A percentile compares a stretch with the other conserved stretches of the same genome.
Conservation (phyloP, 2,888 invertebrate species). For the Pycnomerus fuliginosus region DNA sequence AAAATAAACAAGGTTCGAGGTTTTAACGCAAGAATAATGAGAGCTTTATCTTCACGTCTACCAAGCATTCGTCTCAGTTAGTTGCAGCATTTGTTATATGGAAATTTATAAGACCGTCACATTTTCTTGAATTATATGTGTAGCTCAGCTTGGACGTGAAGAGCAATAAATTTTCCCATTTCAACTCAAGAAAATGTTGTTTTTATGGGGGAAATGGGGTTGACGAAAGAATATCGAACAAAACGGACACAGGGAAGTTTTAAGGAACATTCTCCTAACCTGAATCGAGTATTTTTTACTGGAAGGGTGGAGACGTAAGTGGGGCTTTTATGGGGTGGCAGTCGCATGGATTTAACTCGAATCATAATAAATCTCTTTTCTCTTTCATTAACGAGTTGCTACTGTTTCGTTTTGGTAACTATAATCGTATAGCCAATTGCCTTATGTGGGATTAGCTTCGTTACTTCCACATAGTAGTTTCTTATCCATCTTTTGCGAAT, state of each 20-base stretch:
- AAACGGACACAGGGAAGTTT: slow-evolving; percentile 20
- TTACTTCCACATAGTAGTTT: too few relatives aligned
- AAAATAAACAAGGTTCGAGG: not conserved
- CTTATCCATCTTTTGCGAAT: too few relatives aligned
- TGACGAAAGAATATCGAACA: slow-evolving; percentile 25
- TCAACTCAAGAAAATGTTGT: slow-evolving; percentile 28
- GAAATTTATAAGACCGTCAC: slow-evolving; percentile 29
- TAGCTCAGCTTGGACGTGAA: slow-evolving; percentile 27
- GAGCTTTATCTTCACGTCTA: slow-evolving; percentile 30
- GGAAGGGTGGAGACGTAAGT: slow-evolving; percentile 10
- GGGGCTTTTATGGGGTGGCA: too few relatives aligned
- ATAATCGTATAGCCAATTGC: too few relatives aligned
- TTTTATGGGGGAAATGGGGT: slow-evolving; percentile 24
- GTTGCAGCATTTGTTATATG: slow-evolving; percentile 29
- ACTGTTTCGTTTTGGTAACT: too few relatives aligned
- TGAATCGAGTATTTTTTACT: slow-evolving; percentile 12
- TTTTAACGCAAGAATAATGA: slow-evolving; percentile 29
- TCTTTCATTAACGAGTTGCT: too few relatives aligned
- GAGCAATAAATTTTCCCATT: slow-evolving; percentile 27
- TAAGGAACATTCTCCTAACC: slow-evolving; percentile 15
- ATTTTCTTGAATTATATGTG: slow-evolving; percentile 30
- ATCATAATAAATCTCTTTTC: too few relatives aligned
- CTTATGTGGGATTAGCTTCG: too few relatives aligned
- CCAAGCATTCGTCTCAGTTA: slow-evolving; percentile 30
- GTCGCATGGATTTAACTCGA: too few relatives aligned